phyloP scores from a whole-genome alignment of 2,113 vertebrate species.

The Orientallactaga bullata region DNA sequence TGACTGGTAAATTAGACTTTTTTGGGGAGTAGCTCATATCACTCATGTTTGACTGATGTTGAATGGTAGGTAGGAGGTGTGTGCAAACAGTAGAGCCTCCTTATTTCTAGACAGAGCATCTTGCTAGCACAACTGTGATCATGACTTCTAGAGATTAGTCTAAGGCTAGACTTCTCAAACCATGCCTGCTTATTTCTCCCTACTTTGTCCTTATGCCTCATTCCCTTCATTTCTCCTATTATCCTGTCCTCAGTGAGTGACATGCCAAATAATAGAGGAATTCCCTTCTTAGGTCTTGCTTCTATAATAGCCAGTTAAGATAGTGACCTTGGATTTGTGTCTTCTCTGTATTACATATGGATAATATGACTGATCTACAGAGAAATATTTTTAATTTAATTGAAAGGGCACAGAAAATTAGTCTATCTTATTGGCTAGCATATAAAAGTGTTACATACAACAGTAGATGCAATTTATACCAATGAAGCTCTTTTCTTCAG shows the following conservation, averaged over 20 bases:
- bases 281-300: neutral
- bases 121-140: rapidly evolving
- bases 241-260: too few species aligned
- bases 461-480: neutral
- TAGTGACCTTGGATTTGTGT: neutral
- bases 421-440: neutral
- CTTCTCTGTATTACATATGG: neutral
- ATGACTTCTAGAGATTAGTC: neutral
- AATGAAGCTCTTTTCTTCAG: neutral
- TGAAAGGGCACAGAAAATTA: neutral
- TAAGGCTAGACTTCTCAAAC: neutral
- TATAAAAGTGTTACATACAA: neutral
- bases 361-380: neutral
- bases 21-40: neutral
- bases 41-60: rapidly evolving
- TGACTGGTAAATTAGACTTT: neutral
- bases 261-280: neutral
- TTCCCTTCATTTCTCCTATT: neutral
- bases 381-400: neutral
- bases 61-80: rapidly evolving
- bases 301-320: neutral
- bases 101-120: neutral
- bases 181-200: neutral
- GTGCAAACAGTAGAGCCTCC: rapidly evolving
- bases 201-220: neutral